Conservation (phyloP, 2,113 vertebrate species). For the Fregetta grallaria region DNA sequence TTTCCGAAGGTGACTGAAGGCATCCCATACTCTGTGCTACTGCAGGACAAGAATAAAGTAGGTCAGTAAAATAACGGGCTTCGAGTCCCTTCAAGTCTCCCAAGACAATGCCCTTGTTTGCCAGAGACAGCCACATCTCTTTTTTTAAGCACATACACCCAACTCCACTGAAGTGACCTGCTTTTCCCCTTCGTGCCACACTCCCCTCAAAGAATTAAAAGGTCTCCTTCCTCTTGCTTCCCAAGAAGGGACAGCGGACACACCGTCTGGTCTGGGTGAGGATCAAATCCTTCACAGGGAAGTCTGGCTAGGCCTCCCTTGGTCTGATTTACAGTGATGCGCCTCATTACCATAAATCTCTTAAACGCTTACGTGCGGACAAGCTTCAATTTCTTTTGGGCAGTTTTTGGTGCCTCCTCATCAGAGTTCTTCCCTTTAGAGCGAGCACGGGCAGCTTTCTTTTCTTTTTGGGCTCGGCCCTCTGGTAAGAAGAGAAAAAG, state of each 20-base stretch:
- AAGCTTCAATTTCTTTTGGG: constrained; percentile 93
- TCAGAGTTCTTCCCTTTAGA: constrained; percentile 96
- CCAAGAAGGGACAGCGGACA: neutral
- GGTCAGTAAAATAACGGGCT: neutral
- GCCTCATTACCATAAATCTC: neutral
- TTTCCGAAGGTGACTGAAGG: constrained; percentile 87
- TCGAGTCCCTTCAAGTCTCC: neutral
- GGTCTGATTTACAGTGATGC: neutral
- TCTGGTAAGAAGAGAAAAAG: constrained; percentile 67
- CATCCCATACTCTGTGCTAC: constrained; percentile 89
- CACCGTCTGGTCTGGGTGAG: neutral
- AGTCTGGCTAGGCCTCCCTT: neutral
- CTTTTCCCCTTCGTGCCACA: neutral
- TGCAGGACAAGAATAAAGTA: constrained; percentile 28
- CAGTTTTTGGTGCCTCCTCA: constrained; percentile 88
- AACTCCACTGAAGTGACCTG: neutral
- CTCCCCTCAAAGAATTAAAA: neutral
- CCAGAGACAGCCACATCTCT: neutral
- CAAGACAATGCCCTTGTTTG: neutral
- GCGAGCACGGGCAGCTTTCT: constrained; percentile 89
- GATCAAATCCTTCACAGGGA: neutral
- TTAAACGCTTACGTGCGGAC: constrained; percentile 84
- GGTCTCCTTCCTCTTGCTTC: neutral
- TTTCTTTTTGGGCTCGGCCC: constrained; percentile 89
- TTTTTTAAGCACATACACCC: neutral